These are phyloP conservation scores for Agrypnia vestita DNA, from an alignment of 1,140 invertebrate genomes.

Conservation along the genomic window DNA sequence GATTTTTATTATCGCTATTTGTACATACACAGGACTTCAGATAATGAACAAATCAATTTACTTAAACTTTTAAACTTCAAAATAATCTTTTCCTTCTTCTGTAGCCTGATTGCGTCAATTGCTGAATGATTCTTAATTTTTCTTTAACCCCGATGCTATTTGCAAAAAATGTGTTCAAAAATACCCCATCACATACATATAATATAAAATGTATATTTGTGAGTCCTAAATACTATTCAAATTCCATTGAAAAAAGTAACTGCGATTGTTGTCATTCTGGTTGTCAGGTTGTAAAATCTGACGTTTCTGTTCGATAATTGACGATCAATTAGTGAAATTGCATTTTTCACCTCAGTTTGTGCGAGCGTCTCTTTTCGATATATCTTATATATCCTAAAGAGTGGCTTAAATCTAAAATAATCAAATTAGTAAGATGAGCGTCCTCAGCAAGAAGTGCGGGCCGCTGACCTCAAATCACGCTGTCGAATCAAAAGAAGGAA, in stretches of 20 bases:
- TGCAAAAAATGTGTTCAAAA: constrained; percentile 4
- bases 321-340: constrained; percentile 45
- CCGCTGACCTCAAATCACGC: constrained; percentile 51
- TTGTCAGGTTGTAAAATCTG: constrained; percentile 43
- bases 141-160: no score
- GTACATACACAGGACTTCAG: no score
- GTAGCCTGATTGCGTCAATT: no score
- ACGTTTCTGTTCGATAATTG: constrained; percentile 44
- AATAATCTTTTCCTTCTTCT: no score
- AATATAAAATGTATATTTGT: constrained; percentile 16
- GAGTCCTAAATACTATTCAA: constrained; percentile 29
- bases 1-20: no score
- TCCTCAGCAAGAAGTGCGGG: constrained; percentile 54
- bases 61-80: no score
- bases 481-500: constrained; percentile 41
- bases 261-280: constrained; percentile 42
- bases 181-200: neutral
- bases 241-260: constrained; percentile 42
- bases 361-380: neutral
- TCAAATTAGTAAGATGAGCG: constrained; percentile 50
- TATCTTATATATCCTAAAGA: neutral
- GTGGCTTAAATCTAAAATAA: neutral
- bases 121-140: no score
- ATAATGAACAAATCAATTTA: no score
- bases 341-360: neutral